A percentile compares a stretch with the other conserved stretches of the same genome.
phyloP scores from a whole-genome alignment of 1,140 invertebrate genomes.

The Sweltsa coloradensis region DNA sequence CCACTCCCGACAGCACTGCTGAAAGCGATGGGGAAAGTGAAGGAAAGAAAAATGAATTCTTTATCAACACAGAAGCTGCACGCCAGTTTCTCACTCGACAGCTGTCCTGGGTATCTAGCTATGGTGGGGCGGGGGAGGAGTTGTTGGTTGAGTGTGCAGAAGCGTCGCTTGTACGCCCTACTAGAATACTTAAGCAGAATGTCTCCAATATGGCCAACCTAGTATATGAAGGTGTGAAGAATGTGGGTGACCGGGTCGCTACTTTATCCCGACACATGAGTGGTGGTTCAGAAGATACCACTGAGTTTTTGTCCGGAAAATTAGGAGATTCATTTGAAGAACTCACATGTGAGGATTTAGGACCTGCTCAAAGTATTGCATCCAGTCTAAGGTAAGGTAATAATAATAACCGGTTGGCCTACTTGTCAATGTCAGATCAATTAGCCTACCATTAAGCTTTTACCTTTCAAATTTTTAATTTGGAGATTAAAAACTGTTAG shows the following conservation, averaged over 20 bases:
- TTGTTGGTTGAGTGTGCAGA: conserved; percentile 48
- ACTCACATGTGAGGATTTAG: conserved; percentile 32
- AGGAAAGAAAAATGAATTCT: conserved; percentile 49
- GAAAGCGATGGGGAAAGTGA: conserved; percentile 32
- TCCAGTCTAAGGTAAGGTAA: conserved; percentile 29
- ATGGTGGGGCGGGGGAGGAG: conserved; percentile 43
- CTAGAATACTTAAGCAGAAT: conserved; percentile 21
- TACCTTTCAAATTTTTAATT: too few species aligned
- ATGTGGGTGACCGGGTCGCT: conserved; percentile 57
- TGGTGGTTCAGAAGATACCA: conserved; percentile 54
- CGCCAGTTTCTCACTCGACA: conserved; percentile 56
- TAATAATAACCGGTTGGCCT: conserved; percentile 29
- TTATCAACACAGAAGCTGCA: conserved; percentile 56
- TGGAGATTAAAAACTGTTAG: too few species aligned
- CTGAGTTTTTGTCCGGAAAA: conserved; percentile 23
- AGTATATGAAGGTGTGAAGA: conserved; percentile 61
- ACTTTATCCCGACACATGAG: conserved; percentile 59
- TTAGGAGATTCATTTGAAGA: conserved; percentile 35
- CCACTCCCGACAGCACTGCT: too few species aligned
- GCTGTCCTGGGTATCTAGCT: conserved; percentile 55
- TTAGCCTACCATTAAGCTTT: too few species aligned
- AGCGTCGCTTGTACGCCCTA: conserved; percentile 30
- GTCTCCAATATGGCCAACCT: conserved; percentile 52
- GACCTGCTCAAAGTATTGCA: conserved; percentile 26
- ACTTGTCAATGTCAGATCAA: too few species aligned